These are phyloP conservation scores for Drosophila arawakana DNA, from an alignment of 1,140 invertebrate species.

Conservation along the genomic window DNA sequence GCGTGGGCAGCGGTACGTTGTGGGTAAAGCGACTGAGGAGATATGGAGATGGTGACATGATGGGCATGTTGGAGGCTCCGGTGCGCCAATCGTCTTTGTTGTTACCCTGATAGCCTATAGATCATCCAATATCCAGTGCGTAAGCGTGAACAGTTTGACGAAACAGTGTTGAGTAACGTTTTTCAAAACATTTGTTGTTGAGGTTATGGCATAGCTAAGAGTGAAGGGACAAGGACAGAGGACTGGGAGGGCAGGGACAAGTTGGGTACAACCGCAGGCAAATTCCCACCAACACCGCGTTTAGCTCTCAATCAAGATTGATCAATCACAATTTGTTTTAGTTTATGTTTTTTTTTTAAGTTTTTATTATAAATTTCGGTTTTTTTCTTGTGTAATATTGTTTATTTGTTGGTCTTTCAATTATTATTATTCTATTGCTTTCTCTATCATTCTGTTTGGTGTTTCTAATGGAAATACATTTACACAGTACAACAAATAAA, in stretches of 20 bases:
- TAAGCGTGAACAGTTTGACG: constrained; percentile 44
- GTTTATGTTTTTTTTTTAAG: constrained; percentile 30
- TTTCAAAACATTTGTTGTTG: constrained; percentile 15
- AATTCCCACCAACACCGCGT: constrained; percentile 51
- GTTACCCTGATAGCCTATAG: constrained; percentile 60
- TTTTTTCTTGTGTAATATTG: constrained; percentile 26
- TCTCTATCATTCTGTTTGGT: constrained; percentile 16
- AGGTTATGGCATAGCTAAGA: not conserved
- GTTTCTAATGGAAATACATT: constrained; percentile 49
- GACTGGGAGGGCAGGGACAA: not conserved
- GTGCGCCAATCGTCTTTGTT: constrained; percentile 87
- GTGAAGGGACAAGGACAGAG: not conserved
- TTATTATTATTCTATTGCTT: constrained; percentile 13
- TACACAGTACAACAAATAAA: constrained; percentile 57
- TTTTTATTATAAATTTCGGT: constrained; percentile 60
- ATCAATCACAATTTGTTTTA: constrained; percentile 13
- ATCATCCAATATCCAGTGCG: constrained; percentile 24
- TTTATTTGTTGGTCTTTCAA: constrained; percentile 14
- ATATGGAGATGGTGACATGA: constrained; percentile 83
- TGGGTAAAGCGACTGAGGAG: constrained; percentile 83
- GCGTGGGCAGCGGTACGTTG: constrained; percentile 90
- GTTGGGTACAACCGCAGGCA: constrained; percentile 58
- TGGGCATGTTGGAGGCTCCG: constrained; percentile 85
- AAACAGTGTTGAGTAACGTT: constrained; percentile 54
- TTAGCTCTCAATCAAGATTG: constrained; percentile 4